Evolutionary conservation across 1,140 invertebrate species (phyloP).

Genomic region (Asobara japonica): DNA sequence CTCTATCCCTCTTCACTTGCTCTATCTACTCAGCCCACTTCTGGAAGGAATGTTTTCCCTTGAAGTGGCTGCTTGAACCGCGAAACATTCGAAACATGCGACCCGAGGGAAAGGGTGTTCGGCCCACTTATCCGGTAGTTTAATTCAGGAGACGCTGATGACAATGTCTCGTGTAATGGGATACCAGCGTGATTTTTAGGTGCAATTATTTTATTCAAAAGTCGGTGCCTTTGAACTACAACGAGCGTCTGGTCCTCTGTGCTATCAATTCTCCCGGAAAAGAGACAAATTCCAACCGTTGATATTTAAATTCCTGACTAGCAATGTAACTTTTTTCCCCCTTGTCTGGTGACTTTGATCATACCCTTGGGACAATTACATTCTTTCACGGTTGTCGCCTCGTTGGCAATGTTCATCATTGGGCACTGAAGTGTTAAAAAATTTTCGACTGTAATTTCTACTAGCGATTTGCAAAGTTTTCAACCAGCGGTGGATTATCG

Average conservation of each 20-base stretch:
- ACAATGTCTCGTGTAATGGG: conserved; percentile 2
- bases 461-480: too few species aligned
- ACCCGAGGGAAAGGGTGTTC: conserved; percentile 20
- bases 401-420: not conserved
- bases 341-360: conserved; percentile 12
- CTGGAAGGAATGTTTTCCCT: conserved; percentile 37
- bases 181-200: not conserved
- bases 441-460: too few species aligned
- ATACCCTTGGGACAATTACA: conserved; percentile 12
- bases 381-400: conserved; percentile 1
- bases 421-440: not conserved
- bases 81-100: conserved; percentile 37
- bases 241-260: not conserved
- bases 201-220: not conserved
- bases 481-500: too few species aligned
- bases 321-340: not conserved
- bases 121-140: conserved; percentile 6
- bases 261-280: conserved; percentile 8
- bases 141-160: not conserved
- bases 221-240: not conserved
- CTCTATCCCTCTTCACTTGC: not conserved
- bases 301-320: conserved; percentile 39
- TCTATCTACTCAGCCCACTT: conserved; percentile 20
- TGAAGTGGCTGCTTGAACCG: conserved; percentile 37
- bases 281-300: conserved; percentile 32